Base-by-base conservation (phyloP, 1,140 invertebrate genomes). In the Caenorhabditis tropicalis region DNA sequence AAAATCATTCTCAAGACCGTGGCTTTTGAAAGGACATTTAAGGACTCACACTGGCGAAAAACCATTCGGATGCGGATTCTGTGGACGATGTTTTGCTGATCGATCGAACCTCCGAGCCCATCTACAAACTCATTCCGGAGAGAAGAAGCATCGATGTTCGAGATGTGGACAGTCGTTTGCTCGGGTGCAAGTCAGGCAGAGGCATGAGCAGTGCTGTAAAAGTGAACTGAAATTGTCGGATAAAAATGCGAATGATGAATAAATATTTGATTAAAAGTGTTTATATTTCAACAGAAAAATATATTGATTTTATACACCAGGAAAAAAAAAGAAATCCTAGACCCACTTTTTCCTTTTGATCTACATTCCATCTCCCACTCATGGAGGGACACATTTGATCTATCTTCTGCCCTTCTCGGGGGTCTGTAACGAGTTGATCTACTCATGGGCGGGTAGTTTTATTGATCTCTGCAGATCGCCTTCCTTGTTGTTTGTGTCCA, bases 71-170 rank as follows among this genome's bases (percentile, higher is more conserved):
- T 98, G 97, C 92, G 96, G 96, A 6, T 96, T 97, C 90, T 99
- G 97, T 92, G 96, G 96, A 65, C 98, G 98, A 91, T 96, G 96
- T 9, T 99, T 98, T 92, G 96, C 97, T 3, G 96, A 99, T 92
- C 93, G 96, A 46, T 98, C 96, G 81, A 99, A 99, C 91, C 93
- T 99, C 15, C 93, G 96, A 16, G 97, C 97, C 0, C 97, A 99
- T 93, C 98, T 99, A 96, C 96, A 98, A 92, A 99, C 97, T 0
- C 97, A 99, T 92, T 97, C 79, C 4, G 79, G 79, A 33, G 51
- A 81, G 24, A 74, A 74, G 36, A 74, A 74, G 36, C 65, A 74
- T 74, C 19, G 65, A 43, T 74, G 65, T 43, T 43, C 65, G 65
- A 39, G 36, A 21, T 74, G 65, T 43, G 65, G 36, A 46, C 65